phyloP scores from a whole-genome alignment of 2,113 vertebrate genomes.

The Corythaeola cristata region DNA sequence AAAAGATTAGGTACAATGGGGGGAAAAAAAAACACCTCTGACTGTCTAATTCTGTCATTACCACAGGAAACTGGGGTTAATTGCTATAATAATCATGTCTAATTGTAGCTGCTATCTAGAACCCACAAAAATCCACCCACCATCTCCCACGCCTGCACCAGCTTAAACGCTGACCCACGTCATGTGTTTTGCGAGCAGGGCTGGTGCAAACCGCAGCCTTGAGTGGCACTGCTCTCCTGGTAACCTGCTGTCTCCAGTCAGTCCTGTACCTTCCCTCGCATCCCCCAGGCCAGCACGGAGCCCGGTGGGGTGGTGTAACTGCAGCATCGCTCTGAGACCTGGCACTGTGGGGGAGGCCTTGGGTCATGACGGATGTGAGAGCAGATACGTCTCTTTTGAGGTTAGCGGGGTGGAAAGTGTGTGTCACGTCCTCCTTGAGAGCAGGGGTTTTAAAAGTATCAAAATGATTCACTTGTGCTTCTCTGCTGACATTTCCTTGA shows the following conservation, averaged over 20 bases:
- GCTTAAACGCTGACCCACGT: not conserved
- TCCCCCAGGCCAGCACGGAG: not conserved
- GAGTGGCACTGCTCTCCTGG: not conserved
- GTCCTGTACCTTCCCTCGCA: rapidly evolving
- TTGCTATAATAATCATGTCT: not conserved
- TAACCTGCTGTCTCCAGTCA: not conserved
- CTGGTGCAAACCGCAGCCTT: not conserved
- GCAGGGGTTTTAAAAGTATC: not conserved
- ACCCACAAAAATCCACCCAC: not conserved
- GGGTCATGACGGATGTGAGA: not conserved
- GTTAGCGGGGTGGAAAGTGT: not conserved
- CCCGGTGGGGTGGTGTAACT: rapidly evolving
- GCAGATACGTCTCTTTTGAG: not conserved
- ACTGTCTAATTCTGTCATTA: not conserved
- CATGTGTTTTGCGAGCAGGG: not conserved
- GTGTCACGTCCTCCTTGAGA: not conserved
- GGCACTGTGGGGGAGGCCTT: not conserved
- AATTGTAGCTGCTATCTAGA: not conserved
- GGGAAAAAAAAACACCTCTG: rapidly evolving
- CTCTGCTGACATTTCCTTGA: not conserved
- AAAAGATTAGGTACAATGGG: not conserved
- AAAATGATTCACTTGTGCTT: not conserved
- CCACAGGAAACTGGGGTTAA: not conserved
- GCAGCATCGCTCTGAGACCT: not conserved
- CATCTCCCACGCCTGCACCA: not conserved